These are phyloP conservation scores for Andinoacara biseriatus DNA, from an alignment of 2,113 vertebrate species.

Conservation along the genomic window DNA sequence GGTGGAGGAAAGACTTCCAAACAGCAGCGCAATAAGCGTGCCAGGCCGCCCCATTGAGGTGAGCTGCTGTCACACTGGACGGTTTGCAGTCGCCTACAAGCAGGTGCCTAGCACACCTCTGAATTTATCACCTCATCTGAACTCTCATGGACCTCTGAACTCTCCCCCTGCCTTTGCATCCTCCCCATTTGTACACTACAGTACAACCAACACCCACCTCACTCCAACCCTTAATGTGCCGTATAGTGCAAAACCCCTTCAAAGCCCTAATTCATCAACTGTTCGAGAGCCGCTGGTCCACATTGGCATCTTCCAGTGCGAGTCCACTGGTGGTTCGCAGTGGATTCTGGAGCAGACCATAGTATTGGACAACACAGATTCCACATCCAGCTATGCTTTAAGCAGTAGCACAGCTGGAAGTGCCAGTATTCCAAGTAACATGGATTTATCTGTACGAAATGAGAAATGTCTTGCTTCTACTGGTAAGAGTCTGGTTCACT, in stretches of 20 bases:
- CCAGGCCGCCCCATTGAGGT: conserved; percentile 88
- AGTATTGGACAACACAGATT: conserved; percentile 82
- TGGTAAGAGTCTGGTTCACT: conserved; percentile 86
- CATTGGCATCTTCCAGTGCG: conserved; percentile 94
- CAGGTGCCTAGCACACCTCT: conserved; percentile 65
- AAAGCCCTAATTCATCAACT: conserved; percentile 32
- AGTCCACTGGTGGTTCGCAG: conserved; percentile 94
- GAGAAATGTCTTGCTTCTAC: conserved; percentile 68
- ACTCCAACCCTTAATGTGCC: conserved; percentile 39
- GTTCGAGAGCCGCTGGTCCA: conserved; percentile 82
- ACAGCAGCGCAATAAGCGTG: conserved; percentile 85
- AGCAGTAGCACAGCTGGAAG: conserved; percentile 74
- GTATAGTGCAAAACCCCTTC: conserved; percentile 21
- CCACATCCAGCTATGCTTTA: conserved; percentile 57
- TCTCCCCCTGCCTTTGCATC: conserved; percentile 59
- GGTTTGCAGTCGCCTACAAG: conserved; percentile 92
- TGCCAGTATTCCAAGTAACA: conserved; percentile 69
- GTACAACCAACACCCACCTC: conserved; percentile 15
- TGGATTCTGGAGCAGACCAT: conserved; percentile 96
- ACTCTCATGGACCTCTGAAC: conserved; percentile 28
- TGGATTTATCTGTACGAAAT: conserved; percentile 57
- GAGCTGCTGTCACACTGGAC: conserved; percentile 95
- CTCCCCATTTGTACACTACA: conserved; percentile 51
- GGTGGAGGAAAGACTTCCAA: conserved; percentile 88
- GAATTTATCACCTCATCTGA: conserved; percentile 58